These are phyloP conservation scores for Drosophila teissieri DNA, from an alignment of 1,140 invertebrate species.

Conservation along the genomic window DNA sequence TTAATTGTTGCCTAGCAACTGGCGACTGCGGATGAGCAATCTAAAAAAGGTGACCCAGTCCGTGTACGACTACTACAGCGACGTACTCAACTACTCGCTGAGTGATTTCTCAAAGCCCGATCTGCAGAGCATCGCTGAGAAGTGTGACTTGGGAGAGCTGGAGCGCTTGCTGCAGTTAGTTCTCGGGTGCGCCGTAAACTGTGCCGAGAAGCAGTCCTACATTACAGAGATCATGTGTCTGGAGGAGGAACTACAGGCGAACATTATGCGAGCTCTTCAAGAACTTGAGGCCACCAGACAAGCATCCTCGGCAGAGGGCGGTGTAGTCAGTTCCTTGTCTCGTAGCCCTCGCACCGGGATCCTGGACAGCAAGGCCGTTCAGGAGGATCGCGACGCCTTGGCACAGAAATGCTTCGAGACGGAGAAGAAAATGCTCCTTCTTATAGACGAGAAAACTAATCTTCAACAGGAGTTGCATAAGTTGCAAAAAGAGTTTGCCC, in stretches of 20 bases:
- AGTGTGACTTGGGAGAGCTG: conserved; percentile 90
- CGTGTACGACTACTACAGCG: conserved; percentile 95
- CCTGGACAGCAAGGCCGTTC: conserved; percentile 86
- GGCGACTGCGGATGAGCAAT: conserved; percentile 96
- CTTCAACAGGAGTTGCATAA: conserved; percentile 91
- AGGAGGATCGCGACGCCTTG: conserved; percentile 92
- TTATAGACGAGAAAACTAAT: conserved; percentile 93
- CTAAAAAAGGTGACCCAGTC: conserved; percentile 96
- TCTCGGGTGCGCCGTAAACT: conserved; percentile 97
- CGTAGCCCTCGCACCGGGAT: conserved; percentile 84
- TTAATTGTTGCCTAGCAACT: conserved; percentile 87
- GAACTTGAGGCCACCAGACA: conserved; percentile 89
- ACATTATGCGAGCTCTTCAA: conserved; percentile 98
- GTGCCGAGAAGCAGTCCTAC: conserved; percentile 95
- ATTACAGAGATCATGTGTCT: conserved; percentile 96
- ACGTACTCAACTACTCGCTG: conserved; percentile 92
- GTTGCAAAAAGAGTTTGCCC: conserved; percentile 88
- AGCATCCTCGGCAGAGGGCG: conserved; percentile 45
- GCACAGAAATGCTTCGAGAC: conserved; percentile 94
- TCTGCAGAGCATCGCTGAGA: conserved; percentile 94
- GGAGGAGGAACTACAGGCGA: conserved; percentile 95
- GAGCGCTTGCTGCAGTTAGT: conserved; percentile 94
- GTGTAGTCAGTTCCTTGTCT: conserved; percentile 63
- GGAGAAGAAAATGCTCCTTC: conserved; percentile 88
- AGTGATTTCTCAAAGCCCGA: conserved; percentile 92